Base-by-base conservation (phyloP, 1,140 invertebrate genomes). In the Polypedilum vanderplanki region DNA sequence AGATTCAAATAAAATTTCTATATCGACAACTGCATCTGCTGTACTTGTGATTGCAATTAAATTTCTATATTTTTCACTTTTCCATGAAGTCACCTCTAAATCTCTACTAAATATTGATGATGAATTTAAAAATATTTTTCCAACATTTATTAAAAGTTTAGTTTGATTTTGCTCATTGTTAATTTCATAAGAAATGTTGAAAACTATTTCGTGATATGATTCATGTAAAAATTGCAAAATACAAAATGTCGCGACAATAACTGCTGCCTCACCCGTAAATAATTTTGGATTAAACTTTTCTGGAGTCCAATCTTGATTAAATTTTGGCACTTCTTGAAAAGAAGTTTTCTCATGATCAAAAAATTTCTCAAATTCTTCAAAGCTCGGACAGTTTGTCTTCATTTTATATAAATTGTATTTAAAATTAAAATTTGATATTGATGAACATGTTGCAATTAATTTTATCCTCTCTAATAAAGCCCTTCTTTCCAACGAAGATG, bases 361-460 rank as follows among this genome's bases (percentile, higher is more conserved):
- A 57, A 57, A 12, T 57, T 57, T 57, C n/a, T 57, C 46, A 57
- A 57, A 57, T n/a, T 57, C 46, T 15, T 57, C 46, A 57, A 57
- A 57, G 15, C 46, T 57, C 3, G 46, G 46, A 57, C 46, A 57
- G 15, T 57, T n/a, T n/a, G 46, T 57, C n/a, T 57, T 57, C 46
- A 57, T 57, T 15, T 57, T 57, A 3, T n/a, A 57, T 57, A 57
- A 57, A 15, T 57, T n/a, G 15, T 57, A 57, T 57, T n/a, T 57
- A 15, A 57, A 57, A n/a, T 12, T n/a, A n/a, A 12, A 3, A 15
- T 57, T 57, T n/a, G 46, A 57, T n/a, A 57, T n/a, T 57, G 46
- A n/a, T 57, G 46, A n/a, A 15, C 46, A 57, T 1, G n/a, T n/a
- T 12, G n/a, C n/a, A n/a, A 57, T 57, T n/a, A 57, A 12, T n/a